Conservation (phyloP, 2,113 vertebrate species). For the Muntiacus muntjak region DNA sequence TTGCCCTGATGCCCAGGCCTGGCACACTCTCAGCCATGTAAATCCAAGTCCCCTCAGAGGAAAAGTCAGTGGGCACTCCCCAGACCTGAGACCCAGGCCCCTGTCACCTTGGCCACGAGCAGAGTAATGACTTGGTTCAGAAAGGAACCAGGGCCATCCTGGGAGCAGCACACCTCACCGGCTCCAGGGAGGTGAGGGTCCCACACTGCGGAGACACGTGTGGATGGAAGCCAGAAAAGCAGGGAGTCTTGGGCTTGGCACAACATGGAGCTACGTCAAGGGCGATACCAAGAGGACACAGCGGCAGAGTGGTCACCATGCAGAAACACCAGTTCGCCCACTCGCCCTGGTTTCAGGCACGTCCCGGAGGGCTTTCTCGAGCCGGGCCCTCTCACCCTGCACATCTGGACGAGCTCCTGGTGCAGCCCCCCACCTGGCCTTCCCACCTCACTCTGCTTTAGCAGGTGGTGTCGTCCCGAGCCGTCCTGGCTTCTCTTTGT, state of each 20-base stretch:
- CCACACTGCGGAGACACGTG: fast-evolving
- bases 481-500: not conserved
- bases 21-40: not conserved
- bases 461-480: fast-evolving
- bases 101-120: not conserved
- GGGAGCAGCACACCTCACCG: not conserved
- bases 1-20: not conserved
- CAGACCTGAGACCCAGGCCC: not conserved
- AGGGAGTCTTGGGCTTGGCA: fast-evolving
- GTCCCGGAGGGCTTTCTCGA: not conserved
- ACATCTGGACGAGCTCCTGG: not conserved
- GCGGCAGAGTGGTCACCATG: fast-evolving
- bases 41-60: not conserved
- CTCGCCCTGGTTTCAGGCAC: fast-evolving
- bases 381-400: not conserved
- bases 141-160: not conserved
- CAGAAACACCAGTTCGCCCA: not conserved
- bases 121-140: not conserved
- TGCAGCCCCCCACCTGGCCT: not conserved
- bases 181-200: not conserved
- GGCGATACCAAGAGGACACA: fast-evolving
- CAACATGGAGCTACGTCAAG: fast-evolving
- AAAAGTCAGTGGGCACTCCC: not conserved
- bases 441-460: not conserved
- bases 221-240: fast-evolving